Evolutionary conservation across 2,888 invertebrate genomes (phyloP).

Genomic region (Xestia rhomboidea): DNA sequence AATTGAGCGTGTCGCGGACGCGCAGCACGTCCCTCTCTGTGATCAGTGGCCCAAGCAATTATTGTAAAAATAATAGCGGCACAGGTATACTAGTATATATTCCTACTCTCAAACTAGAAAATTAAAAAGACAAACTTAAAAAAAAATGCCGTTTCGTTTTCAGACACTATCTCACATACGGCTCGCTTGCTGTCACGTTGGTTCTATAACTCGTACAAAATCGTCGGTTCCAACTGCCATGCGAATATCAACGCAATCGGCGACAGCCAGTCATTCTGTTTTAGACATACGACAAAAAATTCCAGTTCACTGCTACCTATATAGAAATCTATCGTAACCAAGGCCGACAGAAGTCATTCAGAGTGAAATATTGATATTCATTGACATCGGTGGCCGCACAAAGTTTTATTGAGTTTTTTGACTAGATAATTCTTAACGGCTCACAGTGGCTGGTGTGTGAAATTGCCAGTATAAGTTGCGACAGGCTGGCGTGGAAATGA

Average conservation of each 20-base stretch:
- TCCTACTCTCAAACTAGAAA: neutral
- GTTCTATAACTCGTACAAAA: conserved; percentile 22
- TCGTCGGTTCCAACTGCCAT: conserved; percentile 6
- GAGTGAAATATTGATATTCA: conserved; percentile 57
- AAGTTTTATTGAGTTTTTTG: conserved; percentile 54
- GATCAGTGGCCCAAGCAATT: no score
- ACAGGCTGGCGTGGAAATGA: neutral
- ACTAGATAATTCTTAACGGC: conserved; percentile 10
- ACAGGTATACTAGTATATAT: neutral
- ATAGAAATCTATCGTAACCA: conserved; percentile 20
- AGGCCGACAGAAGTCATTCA: conserved; percentile 42
- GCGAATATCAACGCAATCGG: conserved; percentile 11
- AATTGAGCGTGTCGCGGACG: no score
- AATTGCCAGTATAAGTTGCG: conserved; percentile 21
- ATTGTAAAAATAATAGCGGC: no score
- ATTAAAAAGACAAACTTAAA: neutral
- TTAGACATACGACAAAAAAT: conserved; percentile 47
- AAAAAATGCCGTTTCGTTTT: neutral
- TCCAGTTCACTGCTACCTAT: neutral
- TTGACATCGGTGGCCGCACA: conserved; percentile 19
- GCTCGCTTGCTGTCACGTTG: neutral
- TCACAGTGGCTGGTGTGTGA: conserved; percentile 23
- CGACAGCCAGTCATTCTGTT: conserved; percentile 10
- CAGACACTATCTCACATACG: neutral
- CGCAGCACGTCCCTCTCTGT: no score